Conservation (phyloP, 2,113 vertebrate species). For the Dryoscopus gambensis region DNA sequence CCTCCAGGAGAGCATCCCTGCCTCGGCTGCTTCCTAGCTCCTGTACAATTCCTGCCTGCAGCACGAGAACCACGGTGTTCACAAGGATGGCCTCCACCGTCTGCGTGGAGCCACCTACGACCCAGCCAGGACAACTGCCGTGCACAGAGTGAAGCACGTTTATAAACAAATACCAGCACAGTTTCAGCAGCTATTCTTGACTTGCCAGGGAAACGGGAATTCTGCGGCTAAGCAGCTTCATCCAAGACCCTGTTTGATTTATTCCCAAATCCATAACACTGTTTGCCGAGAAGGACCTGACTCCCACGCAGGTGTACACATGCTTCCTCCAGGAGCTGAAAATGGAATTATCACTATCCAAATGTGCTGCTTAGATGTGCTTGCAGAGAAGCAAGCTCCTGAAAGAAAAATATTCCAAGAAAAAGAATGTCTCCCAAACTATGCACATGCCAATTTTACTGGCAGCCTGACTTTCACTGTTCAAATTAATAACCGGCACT, state of each 20-base stretch:
- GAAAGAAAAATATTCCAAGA: not conserved
- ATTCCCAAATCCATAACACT: not conserved
- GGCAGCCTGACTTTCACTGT: not conserved
- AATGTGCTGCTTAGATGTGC: not conserved
- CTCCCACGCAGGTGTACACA: accelerated
- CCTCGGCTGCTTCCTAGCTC: not conserved
- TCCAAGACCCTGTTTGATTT: not conserved
- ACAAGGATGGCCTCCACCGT: not conserved
- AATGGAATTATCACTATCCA: not conserved
- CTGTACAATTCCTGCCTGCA: not conserved
- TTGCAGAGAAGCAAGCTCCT: not conserved
- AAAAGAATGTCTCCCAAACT: not conserved
- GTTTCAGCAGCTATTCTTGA: not conserved
- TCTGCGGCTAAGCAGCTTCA: not conserved
- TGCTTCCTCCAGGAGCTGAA: not conserved
- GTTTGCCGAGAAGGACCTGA: not conserved
- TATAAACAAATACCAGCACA: not conserved
- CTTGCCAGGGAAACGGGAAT: not conserved
- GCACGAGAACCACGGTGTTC: accelerated
- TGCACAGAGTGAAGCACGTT: not conserved
- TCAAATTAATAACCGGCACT: not conserved
- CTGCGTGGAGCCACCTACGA: not conserved
- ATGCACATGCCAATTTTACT: not conserved
- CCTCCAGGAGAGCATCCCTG: not conserved
- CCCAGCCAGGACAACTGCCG: not conserved